phyloP scores from a whole-genome alignment of 2,797 vertebrate genomes.

The Aplochiton taeniatus region DNA sequence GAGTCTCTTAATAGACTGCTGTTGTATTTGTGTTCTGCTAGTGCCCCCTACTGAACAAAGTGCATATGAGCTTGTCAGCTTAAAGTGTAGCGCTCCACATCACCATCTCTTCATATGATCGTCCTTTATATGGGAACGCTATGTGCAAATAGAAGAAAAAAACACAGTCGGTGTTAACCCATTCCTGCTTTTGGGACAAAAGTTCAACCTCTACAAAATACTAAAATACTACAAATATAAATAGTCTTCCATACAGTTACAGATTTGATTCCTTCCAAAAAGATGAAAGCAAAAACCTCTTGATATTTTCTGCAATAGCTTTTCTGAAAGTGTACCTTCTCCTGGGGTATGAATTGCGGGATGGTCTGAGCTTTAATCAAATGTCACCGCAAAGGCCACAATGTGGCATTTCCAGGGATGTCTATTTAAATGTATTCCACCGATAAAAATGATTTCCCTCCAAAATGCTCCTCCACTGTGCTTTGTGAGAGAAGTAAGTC shows the following conservation, averaged over 20 bases:
- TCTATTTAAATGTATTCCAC: conserved; percentile 16
- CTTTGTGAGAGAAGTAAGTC: conserved; percentile 22
- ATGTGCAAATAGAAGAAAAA: no score
- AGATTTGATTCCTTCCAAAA: no score
- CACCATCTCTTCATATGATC: no score
- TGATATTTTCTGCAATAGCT: no score
- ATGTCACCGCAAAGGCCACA: conserved; percentile 25
- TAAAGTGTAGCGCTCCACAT: no score
- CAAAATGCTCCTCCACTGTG: conserved; percentile 16
- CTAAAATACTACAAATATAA: no score
- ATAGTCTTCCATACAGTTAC: no score
- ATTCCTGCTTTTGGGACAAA: no score
- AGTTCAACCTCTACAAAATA: no score
- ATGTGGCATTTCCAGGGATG: conserved; percentile 27
- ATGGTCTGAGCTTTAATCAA: conserved; percentile 38
- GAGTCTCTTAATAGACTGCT: not conserved
- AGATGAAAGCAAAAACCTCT: no score
- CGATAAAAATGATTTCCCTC: conserved; percentile 28
- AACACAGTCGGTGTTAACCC: no score
- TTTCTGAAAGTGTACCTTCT: conserved; percentile 17
- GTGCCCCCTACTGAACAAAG: conserved; percentile 61
- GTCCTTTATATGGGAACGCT: no score
- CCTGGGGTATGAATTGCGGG: conserved; percentile 6
- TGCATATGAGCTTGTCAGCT: not conserved
- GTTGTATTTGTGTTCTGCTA: conserved; percentile 47